A percentile compares a stretch with the other conserved stretches of the same genome.
phyloP scores from a whole-genome alignment of 1,140 invertebrate species.

The Magallana ariakensis region DNA sequence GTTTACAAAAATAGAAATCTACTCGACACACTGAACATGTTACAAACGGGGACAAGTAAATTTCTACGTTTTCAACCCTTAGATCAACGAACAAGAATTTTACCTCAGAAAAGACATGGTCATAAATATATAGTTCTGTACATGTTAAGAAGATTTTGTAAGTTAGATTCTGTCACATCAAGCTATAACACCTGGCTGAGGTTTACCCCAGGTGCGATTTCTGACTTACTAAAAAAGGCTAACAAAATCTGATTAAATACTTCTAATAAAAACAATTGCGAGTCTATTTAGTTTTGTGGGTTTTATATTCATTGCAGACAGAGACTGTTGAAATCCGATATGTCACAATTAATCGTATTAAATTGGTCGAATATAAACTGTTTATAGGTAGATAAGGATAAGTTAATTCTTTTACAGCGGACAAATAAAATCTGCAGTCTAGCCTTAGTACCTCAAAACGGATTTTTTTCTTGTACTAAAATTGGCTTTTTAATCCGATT shows the following conservation, averaged over 20 bases:
- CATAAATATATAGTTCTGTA: too few species aligned
- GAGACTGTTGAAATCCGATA: neutral
- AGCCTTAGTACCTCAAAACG: neutral
- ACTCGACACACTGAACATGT: too few species aligned
- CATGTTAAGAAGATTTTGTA: too few species aligned
- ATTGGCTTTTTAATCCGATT: slow-evolving; percentile 6
- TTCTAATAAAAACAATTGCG: neutral
- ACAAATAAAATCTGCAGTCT: neutral
- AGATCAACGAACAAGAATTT: too few species aligned
- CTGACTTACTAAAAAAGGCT: neutral
- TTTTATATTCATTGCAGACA: neutral
- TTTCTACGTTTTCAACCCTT: too few species aligned
- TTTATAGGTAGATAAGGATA: neutral
- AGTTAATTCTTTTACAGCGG: neutral
- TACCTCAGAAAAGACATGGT: too few species aligned
- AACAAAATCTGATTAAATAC: slow-evolving; percentile 6
- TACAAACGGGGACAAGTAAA: too few species aligned
- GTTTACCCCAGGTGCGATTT: slow-evolving; percentile 2
- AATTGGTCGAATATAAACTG: neutral
- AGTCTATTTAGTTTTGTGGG: neutral
- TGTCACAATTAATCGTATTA: slow-evolving; percentile 13
- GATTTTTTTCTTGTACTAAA: neutral
- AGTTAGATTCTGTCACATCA: too few species aligned
- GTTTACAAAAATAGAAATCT: too few species aligned
- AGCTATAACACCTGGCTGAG: neutral